A percentile compares a stretch with the other conserved stretches of the same genome.
phyloP scores from a whole-genome alignment of 2,888 invertebrate species.

The Leptinotarsa tumamoca region DNA sequence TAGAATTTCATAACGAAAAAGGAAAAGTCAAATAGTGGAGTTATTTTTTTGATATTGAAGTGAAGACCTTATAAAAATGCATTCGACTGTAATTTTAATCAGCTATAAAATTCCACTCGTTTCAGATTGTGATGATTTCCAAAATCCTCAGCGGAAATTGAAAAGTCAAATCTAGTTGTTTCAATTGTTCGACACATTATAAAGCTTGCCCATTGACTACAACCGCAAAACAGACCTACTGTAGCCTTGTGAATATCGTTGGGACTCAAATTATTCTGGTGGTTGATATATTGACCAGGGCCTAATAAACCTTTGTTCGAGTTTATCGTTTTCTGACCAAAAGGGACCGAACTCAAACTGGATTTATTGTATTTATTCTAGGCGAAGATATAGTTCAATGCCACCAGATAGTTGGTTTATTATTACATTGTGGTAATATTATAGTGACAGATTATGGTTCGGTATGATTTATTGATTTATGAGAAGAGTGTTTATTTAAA shows the following conservation, averaged over 20 bases:
- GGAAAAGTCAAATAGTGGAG: no score
- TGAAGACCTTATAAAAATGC: no score
- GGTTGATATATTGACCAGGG: slow-evolving; percentile 38
- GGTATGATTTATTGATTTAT: slow-evolving; percentile 4
- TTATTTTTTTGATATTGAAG: no score
- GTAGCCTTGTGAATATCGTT: neutral
- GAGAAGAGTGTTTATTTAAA: neutral
- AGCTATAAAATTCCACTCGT: no score
- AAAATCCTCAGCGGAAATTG: no score
- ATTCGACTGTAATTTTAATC: no score
- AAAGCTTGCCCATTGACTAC: neutral
- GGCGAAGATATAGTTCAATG: slow-evolving; percentile 24
- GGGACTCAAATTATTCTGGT: slow-evolving; percentile 31
- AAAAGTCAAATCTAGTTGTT: no score
- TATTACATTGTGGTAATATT: slow-evolving; percentile 11
- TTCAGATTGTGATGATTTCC: no score
- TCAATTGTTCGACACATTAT: no score
- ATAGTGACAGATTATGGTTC: neutral
- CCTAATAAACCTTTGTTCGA: slow-evolving; percentile 39
- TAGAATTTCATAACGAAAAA: no score
- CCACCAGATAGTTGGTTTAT: slow-evolving; percentile 17
- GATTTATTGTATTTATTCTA: slow-evolving; percentile 36
- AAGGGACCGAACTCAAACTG: slow-evolving; percentile 27
- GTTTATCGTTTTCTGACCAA: slow-evolving; percentile 36
- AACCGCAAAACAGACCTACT: neutral